These are phyloP conservation scores for Catharus fuscescens DNA, from an alignment of 2,113 vertebrate genomes.

Conservation along the genomic window DNA sequence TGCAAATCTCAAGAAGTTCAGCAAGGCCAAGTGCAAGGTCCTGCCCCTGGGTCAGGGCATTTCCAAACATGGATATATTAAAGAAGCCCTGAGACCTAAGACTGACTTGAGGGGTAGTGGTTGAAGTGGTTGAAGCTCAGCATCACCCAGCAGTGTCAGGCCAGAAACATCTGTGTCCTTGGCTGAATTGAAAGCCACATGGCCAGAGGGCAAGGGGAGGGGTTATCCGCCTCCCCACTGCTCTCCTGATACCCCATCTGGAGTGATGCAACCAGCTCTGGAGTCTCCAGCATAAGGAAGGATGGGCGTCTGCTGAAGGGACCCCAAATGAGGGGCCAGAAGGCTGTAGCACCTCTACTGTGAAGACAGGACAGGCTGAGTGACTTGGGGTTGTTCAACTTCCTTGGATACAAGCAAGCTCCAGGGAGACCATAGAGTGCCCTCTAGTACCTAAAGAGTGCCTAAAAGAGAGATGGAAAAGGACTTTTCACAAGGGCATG, in stretches of 20 bases:
- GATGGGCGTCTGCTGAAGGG: neutral
- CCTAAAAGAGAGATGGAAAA: neutral
- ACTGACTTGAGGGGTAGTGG: neutral
- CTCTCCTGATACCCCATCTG: neutral
- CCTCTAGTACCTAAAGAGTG: neutral
- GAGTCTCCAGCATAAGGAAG: neutral
- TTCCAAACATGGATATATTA: neutral
- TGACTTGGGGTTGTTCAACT: neutral
- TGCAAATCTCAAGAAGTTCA: neutral
- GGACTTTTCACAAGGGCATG: neutral
- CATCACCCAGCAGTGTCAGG: neutral
- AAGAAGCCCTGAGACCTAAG: neutral
- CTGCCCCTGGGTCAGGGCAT: neutral
- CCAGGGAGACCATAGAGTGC: fast-evolving
- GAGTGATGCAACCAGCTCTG: neutral
- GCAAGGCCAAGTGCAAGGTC: neutral
- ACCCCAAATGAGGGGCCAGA: neutral
- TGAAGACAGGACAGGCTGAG: neutral
- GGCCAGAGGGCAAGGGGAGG: fast-evolving
- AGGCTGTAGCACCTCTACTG: neutral
- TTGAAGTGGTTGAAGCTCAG: neutral
- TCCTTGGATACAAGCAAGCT: neutral
- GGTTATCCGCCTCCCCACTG: neutral
- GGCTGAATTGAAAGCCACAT: neutral
- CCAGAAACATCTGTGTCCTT: neutral